Evolutionary conservation across 2,797 vertebrate genomes (phyloP).

Genomic region (Philypnodon macrostomus): DNA sequence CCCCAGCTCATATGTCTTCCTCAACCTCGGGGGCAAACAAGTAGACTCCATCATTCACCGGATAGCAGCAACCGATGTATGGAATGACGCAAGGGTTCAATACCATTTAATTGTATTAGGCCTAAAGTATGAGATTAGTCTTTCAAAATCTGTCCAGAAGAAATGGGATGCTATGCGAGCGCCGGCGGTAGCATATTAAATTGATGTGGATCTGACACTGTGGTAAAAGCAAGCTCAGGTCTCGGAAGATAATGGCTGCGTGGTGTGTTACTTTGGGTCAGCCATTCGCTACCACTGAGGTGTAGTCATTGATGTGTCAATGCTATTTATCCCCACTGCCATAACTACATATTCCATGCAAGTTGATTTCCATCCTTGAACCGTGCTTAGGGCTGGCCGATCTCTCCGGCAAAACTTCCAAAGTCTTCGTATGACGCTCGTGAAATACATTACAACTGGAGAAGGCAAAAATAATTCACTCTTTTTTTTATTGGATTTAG

Average conservation of each 20-base stretch:
- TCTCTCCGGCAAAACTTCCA: constrained; percentile 43
- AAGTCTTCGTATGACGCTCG: constrained; percentile 33
- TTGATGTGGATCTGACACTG: constrained; percentile 55
- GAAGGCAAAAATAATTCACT: constrained; percentile 47
- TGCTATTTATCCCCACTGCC: constrained; percentile 35
- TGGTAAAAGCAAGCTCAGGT: constrained; percentile 40
- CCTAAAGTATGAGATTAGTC: constrained; percentile 69
- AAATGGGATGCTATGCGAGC: constrained; percentile 42
- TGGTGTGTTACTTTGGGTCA: constrained; percentile 57
- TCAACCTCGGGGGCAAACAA: constrained; percentile 29
- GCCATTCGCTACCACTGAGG: constrained; percentile 26
- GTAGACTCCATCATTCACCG: constrained; percentile 36
- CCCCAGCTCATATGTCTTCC: constrained; percentile 44
- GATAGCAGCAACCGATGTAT: constrained; percentile 55
- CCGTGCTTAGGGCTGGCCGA: constrained; percentile 39
- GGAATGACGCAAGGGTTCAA: constrained; percentile 57
- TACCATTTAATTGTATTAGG: constrained; percentile 74
- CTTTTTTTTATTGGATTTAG: constrained; percentile 50
- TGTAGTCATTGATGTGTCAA: constrained; percentile 52
- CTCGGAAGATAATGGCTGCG: constrained; percentile 62
- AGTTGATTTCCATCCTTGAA: constrained; percentile 38
- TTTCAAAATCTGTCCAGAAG: constrained; percentile 64
- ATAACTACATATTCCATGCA: constrained; percentile 48
- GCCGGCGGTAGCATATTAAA: constrained; percentile 54
- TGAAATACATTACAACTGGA: constrained; percentile 53